These are phyloP conservation scores for Cephus pulcher DNA, from an alignment of 2,888 invertebrate genomes.

Conservation along the genomic window DNA sequence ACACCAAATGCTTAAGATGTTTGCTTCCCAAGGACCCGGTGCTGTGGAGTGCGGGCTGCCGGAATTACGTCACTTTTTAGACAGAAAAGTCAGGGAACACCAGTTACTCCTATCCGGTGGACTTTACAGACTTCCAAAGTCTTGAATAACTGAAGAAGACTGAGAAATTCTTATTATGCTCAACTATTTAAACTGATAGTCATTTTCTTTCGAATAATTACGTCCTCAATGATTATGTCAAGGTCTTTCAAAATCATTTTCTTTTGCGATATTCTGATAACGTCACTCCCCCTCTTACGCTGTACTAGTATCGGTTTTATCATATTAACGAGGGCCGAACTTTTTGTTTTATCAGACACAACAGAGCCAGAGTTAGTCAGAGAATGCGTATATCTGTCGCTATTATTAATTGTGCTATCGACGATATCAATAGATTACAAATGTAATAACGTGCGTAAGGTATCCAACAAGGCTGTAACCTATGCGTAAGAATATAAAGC, in stretches of 20 bases:
- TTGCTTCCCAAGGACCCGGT: constrained; percentile 91
- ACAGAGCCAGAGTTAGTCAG: constrained; percentile 12
- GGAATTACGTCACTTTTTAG: constrained; percentile 89
- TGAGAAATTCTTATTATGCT: neutral
- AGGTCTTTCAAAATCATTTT: neutral
- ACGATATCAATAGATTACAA: neutral
- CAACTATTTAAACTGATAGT: neutral
- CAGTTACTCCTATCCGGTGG: constrained; percentile 87
- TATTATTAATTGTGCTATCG: neutral
- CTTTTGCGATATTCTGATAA: neutral
- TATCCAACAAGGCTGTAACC: neutral
- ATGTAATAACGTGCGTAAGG: neutral
- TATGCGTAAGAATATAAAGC: neutral
- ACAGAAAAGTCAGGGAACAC: constrained; percentile 92
- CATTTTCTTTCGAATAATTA: neutral
- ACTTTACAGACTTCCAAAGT: constrained; percentile 82
- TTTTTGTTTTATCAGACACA: constrained; percentile 17
- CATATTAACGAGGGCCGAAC: constrained; percentile 11
- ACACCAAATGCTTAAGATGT: constrained; percentile 96
- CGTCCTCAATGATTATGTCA: neutral
- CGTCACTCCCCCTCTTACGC: neutral
- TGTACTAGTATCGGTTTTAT: neutral
- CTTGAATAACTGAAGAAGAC: neutral
- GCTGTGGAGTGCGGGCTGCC: constrained; percentile 89
- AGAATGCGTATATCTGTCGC: neutral